phyloP scores from a whole-genome alignment of 2,113 vertebrate genomes.

The Gallinago jamesoni region DNA sequence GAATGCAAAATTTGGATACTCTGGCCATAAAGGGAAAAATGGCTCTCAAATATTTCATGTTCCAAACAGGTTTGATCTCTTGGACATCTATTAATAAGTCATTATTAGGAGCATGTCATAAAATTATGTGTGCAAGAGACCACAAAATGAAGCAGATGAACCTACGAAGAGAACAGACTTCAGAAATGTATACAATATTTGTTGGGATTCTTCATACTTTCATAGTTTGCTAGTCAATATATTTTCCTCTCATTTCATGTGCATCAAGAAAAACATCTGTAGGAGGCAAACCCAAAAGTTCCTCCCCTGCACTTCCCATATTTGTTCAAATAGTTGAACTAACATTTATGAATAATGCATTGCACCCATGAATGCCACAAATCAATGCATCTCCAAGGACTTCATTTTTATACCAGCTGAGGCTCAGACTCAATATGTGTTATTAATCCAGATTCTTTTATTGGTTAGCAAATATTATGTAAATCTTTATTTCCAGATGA shows the following conservation, averaged over 20 bases:
- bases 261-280: neutral
- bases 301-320: neutral
- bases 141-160: neutral
- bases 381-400: neutral
- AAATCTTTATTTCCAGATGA: neutral
- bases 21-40: neutral
- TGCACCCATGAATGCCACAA: neutral
- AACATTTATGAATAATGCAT: conserved; percentile 48
- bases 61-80: neutral
- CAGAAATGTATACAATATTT: neutral
- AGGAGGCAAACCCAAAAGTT: neutral
- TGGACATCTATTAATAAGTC: neutral
- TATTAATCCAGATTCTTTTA: neutral
- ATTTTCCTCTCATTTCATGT: neutral
- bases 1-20: neutral
- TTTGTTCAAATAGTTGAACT: conserved; percentile 25
- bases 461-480: neutral
- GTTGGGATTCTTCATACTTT: neutral
- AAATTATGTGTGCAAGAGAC: neutral
- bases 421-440: neutral
- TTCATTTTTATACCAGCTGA: neutral
- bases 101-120: neutral
- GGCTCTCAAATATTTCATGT: neutral
- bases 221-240: neutral
- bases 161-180: neutral